These are phyloP conservation scores for Perizoma affinitatum DNA, from an alignment of 2,888 invertebrate species.

Conservation along the genomic window DNA sequence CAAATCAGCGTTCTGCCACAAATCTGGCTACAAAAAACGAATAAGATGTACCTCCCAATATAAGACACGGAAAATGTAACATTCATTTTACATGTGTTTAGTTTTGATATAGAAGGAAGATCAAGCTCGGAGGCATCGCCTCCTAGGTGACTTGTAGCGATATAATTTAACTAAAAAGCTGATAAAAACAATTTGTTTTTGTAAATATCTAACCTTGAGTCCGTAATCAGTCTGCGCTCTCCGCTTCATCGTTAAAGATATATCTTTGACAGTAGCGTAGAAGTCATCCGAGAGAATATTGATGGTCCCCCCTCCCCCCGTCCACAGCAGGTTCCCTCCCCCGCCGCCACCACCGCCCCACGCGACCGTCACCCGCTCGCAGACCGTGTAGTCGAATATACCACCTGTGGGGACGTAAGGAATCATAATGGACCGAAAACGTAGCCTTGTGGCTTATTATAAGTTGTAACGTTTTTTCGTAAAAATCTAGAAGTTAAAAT, in stretches of 20 bases:
- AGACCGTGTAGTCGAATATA: slow-evolving; percentile 90
- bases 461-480: not conserved
- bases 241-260: slow-evolving; percentile 88
- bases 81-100: too few species aligned
- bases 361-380: slow-evolving; percentile 91
- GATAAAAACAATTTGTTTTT: not conserved
- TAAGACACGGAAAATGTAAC: too few species aligned
- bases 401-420: slow-evolving; percentile 66
- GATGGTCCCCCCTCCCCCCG: slow-evolving; percentile 79
- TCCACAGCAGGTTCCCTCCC: slow-evolving; percentile 89
- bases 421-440: slow-evolving; percentile 2
- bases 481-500: too few species aligned
- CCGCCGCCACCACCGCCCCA: slow-evolving; percentile 89
- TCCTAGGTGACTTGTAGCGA: too few species aligned
- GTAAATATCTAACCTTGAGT: slow-evolving; percentile 84
- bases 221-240: slow-evolving; percentile 91
- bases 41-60: too few species aligned
- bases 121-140: too few species aligned
- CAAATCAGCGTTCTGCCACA: slow-evolving; percentile 91
- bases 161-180: too few species aligned
- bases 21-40: slow-evolving; percentile 82
- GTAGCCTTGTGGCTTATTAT: slow-evolving; percentile 9
- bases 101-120: too few species aligned
- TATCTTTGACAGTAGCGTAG: slow-evolving; percentile 86
- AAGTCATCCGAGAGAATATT: slow-evolving; percentile 72